Base-by-base conservation (phyloP, 2,888 invertebrate genomes). In the Ennomos fuscantarius region DNA sequence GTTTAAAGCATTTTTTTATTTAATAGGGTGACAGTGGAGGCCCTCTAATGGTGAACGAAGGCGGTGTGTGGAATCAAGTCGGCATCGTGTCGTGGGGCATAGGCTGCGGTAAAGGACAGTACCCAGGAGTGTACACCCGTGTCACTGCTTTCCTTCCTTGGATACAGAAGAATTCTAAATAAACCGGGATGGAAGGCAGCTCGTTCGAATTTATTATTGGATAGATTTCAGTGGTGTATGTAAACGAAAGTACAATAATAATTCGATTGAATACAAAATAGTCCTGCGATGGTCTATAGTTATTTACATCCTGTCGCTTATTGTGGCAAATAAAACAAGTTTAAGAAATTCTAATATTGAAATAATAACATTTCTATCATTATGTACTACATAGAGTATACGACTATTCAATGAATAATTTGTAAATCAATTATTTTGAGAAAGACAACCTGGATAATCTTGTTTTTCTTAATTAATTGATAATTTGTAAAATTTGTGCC, bases 11-110 rank as follows among this genome's bases (percentile, higher is more conserved):
- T 9, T 34, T 32, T 32, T 15, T 32, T 51, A 47, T 9, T 2
- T 31, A 11, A 48, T 83, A 97, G 97, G 97, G 97, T 43, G 97
- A 97, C 82, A 97, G 97, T 69, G 97, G 97, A 43, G 97, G 97
- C 6, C 97, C 97, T 0, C 84, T 97, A 72, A 96, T 97, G 95
- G 94, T 97, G 9, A 95, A 95, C 74, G 95, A 95, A 54, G 94
- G 94, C 35, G 94, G 94, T 6, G 94, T 94, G 59, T 97, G 97
- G 95, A 95, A 94, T 0, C 97, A 97, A 87, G 95, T 96, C 12
- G 97, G 97, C 50, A 95, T 97, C 46, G 97, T 97, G 13, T 97
- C 97, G 10, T 97, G 97, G 97, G 97, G 97, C 62, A 97, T 97
- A 70, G 97, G 97, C 36, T 97, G 97, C 80, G 97, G 97, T 54